Conservation (phyloP, 2,888 invertebrate genomes). For the Quadroppia sp. region DNA sequence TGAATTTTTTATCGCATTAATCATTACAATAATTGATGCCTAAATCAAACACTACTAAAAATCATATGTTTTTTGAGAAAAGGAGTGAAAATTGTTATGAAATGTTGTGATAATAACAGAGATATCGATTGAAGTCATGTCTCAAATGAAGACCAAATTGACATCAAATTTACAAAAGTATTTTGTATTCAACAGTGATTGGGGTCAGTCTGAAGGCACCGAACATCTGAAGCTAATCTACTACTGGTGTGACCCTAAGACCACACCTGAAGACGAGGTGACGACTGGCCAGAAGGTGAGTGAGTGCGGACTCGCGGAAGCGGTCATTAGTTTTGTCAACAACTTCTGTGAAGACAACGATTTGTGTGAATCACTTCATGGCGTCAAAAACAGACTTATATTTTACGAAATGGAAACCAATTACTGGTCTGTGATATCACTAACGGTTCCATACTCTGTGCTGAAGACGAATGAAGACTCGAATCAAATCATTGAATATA, state of each 20-base stretch:
- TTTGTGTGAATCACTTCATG: slow-evolving; percentile 40
- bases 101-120: not conserved
- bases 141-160: slow-evolving; percentile 32
- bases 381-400: slow-evolving; percentile 38
- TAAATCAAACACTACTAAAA: not conserved
- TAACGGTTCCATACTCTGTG: slow-evolving; percentile 38
- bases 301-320: slow-evolving; percentile 41
- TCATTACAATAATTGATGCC: too few species aligned
- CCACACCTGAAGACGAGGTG: not conserved
- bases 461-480: slow-evolving; percentile 30
- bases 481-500: slow-evolving; percentile 39
- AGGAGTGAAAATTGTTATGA: not conserved
- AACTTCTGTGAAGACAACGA: slow-evolving; percentile 39
- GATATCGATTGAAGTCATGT: slow-evolving; percentile 17
- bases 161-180: slow-evolving; percentile 31
- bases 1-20: too few species aligned
- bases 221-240: slow-evolving; percentile 39
- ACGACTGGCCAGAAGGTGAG: slow-evolving; percentile 27
- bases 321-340: slow-evolving; percentile 36
- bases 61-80: slow-evolving; percentile 3
- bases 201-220: slow-evolving; percentile 37
- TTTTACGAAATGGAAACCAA: slow-evolving; percentile 40
- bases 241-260: not conserved
- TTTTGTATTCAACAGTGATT: slow-evolving; percentile 38
- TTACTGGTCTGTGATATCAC: slow-evolving; percentile 41